phyloP scores from a whole-genome alignment of 2,797 vertebrate species.

The Sebastes melanostomus region DNA sequence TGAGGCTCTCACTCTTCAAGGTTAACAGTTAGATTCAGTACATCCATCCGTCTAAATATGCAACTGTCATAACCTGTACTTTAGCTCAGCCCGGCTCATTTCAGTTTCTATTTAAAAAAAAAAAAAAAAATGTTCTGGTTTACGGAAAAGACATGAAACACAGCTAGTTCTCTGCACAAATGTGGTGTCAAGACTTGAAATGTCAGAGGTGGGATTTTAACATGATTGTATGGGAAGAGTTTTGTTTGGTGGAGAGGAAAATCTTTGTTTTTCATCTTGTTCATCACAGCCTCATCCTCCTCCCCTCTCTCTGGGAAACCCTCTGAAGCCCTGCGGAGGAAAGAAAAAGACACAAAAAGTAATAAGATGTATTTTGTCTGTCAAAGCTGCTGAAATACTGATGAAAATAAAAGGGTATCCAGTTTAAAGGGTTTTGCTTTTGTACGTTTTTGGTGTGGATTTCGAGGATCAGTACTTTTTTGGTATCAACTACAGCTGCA shows the following conservation, averaged over 20 bases:
- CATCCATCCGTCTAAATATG: constrained; percentile 2
- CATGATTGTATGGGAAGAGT: constrained; percentile 47
- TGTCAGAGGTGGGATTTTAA: constrained; percentile 20
- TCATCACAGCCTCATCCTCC: not conserved
- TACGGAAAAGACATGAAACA: not conserved
- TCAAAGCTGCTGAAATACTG: constrained; percentile 79
- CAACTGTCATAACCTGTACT: not conserved
- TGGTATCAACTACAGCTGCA: not conserved
- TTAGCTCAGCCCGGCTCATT: constrained; percentile 1
- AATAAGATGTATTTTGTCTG: constrained; percentile 70
- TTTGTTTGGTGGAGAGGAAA: not conserved
- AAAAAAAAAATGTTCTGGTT: not conserved
- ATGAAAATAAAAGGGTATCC: constrained; percentile 68
- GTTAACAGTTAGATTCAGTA: not conserved
- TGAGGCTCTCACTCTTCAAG: not conserved
- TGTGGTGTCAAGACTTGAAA: constrained; percentile 25
- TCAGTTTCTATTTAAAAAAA: not conserved
- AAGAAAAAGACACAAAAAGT: constrained; percentile 32
- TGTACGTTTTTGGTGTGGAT: not conserved
- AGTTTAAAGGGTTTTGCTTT: constrained; percentile 26
- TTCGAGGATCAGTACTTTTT: not conserved
- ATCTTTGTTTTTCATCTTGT: not conserved
- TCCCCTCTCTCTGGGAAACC: not conserved
- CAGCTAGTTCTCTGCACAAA: constrained; percentile 8
- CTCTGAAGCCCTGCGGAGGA: constrained; percentile 28